These are phyloP conservation scores for Mormyrus proboscirostris DNA, from an alignment of 2,797 vertebrate species.

Conservation along the genomic window DNA sequence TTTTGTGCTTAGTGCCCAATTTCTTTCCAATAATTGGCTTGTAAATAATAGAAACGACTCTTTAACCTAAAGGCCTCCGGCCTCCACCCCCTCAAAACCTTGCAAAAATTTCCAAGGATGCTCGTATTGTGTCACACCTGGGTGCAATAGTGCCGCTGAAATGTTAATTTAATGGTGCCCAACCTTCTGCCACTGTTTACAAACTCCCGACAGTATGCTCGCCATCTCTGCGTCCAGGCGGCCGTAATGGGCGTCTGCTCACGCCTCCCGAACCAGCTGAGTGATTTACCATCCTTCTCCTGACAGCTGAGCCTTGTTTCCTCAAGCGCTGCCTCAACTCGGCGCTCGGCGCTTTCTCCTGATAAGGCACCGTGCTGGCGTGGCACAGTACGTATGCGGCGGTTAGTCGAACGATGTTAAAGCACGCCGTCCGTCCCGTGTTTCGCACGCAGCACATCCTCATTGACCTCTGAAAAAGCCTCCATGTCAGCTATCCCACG, in stretches of 20 bases:
- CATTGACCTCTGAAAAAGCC: not conserved
- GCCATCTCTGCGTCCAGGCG: not conserved
- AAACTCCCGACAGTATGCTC: not conserved
- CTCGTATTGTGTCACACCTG: not conserved
- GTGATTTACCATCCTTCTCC: constrained; percentile 24
- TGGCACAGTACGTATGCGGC: not conserved
- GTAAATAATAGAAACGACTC: not conserved
- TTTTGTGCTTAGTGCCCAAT: not conserved
- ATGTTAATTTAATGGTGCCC: not conserved
- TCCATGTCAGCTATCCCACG: constrained; percentile 2
- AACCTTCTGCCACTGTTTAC: not conserved
- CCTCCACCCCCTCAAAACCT: not conserved
- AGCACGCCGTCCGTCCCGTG: not conserved
- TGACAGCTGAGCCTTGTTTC: constrained; percentile 7
- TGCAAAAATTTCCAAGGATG: not conserved
- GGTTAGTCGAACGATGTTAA: not conserved
- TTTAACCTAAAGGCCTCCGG: not conserved
- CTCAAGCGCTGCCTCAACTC: constrained; percentile 1
- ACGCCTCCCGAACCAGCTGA: constrained; percentile 29
- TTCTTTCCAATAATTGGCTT: constrained; percentile 16
- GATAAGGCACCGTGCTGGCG: not conserved
- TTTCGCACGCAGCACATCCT: constrained; percentile 1
- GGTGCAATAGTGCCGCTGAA: not conserved
- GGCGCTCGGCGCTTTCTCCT: too few relatives aligned
- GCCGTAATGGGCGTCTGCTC: not conserved